Conservation (phyloP, 2,888 invertebrate species). For the Augiades crinisus region DNA sequence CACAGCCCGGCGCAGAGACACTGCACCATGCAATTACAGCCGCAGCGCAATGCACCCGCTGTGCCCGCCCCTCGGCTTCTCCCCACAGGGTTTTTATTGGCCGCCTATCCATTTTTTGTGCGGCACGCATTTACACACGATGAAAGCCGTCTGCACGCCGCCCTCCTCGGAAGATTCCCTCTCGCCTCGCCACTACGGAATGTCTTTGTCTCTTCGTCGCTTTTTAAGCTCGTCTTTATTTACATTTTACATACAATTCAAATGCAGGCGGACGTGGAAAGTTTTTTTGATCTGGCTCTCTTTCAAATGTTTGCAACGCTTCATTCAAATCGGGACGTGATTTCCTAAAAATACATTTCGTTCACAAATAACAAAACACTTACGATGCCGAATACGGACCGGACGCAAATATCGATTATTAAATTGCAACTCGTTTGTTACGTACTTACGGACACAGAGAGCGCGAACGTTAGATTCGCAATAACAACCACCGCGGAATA, state of each 20-base stretch:
- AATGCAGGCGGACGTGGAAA: conserved; percentile 29
- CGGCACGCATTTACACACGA: conserved; percentile 69
- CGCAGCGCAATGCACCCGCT: conserved; percentile 62
- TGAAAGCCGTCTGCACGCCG: conserved; percentile 68
- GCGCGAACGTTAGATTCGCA: conserved; percentile 61
- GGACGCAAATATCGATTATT: conserved; percentile 2
- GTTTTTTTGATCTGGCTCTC: conserved; percentile 24
- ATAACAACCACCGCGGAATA: conserved; percentile 69
- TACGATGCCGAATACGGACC: not conserved
- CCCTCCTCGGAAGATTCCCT: conserved; percentile 69
- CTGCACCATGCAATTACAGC: conserved; percentile 68
- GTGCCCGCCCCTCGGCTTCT: conserved; percentile 68
- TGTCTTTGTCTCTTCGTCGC: conserved; percentile 62
- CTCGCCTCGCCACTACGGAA: conserved; percentile 63
- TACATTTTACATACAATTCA: conserved; percentile 39
- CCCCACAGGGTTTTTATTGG: conserved; percentile 78
- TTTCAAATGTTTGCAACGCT: conserved; percentile 17
- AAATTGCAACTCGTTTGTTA: conserved; percentile 28
- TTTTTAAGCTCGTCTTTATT: conserved; percentile 47
- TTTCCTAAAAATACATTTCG: conserved; percentile 8
- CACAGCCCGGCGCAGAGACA: conserved; percentile 67
- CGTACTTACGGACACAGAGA: conserved; percentile 38
- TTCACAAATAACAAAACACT: not conserved
- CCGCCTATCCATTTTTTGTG: conserved; percentile 75
- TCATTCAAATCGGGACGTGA: conserved; percentile 16